phyloP scores from a whole-genome alignment of 2,113 vertebrate genomes.

The Pomatorhinus ruficollis region DNA sequence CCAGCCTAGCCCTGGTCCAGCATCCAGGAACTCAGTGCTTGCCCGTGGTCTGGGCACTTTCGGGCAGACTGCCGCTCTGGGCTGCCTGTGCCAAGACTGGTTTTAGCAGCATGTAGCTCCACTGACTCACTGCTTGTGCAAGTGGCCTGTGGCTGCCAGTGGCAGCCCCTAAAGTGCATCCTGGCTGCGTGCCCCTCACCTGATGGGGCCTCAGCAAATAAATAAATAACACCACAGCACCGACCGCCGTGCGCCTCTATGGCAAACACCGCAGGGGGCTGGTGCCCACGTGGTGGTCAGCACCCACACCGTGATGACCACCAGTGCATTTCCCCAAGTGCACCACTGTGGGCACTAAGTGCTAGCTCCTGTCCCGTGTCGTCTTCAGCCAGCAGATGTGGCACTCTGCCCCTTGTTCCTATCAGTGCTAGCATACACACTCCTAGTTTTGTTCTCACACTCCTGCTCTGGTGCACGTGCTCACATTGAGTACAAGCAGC shows the following conservation, averaged over 20 bases:
- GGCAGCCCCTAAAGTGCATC: conserved; percentile 25
- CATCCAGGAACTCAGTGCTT: not conserved
- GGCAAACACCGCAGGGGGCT: conserved; percentile 28
- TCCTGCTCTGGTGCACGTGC: not conserved
- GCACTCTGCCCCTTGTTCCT: not conserved
- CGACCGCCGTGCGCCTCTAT: not conserved
- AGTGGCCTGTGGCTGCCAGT: conserved; percentile 69
- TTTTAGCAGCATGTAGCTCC: conserved; percentile 73
- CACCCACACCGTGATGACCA: not conserved
- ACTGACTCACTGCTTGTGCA: conserved; percentile 77
- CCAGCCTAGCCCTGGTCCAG: not conserved
- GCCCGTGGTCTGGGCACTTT: conserved; percentile 68
- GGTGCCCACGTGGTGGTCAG: not conserved
- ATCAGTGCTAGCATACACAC: rapidly evolving
- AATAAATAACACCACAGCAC: conserved; percentile 51
- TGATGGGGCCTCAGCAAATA: conserved; percentile 73
- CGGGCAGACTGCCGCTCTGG: conserved; percentile 29
- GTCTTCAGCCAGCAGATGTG: not conserved
- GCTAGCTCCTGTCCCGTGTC: rapidly evolving
- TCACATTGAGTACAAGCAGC: not conserved
- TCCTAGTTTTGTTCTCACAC: rapidly evolving
- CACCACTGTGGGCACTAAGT: not conserved
- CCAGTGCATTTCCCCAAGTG: not conserved
- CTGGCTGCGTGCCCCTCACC: conserved; percentile 65
- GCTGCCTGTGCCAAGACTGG: conserved; percentile 56